These are phyloP conservation scores for Seriola dumerili DNA, from an alignment of 2,113 vertebrate genomes.

Conservation along the genomic window DNA sequence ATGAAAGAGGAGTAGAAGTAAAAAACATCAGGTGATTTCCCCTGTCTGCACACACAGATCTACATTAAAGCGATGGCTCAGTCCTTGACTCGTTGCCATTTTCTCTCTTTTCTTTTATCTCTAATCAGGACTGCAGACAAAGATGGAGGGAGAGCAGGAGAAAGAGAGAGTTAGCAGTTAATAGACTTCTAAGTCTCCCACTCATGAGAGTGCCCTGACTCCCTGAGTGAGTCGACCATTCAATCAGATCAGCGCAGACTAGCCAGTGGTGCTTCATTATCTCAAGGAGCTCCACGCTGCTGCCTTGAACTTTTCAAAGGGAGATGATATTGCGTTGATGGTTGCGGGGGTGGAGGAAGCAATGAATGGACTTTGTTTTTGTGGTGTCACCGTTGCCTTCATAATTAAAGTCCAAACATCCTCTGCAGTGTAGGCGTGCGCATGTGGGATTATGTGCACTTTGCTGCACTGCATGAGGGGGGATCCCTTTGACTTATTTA, in stretches of 20 bases:
- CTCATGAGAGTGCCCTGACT: slow-evolving; percentile 53
- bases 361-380: slow-evolving; percentile 48
- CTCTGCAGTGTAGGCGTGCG: slow-evolving; percentile 61
- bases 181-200: slow-evolving; percentile 63
- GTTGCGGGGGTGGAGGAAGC: slow-evolving; percentile 57
- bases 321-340: slow-evolving; percentile 54
- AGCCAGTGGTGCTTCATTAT: slow-evolving; percentile 64
- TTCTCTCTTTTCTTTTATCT: slow-evolving; percentile 51
- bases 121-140: slow-evolving; percentile 41
- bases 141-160: background rate
- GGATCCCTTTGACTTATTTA: slow-evolving; percentile 20
- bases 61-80: slow-evolving; percentile 25
- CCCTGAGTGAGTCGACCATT: slow-evolving; percentile 19
- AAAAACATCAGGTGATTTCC: slow-evolving; percentile 37
- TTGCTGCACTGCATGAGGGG: background rate
- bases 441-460: background rate
- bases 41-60: slow-evolving; percentile 14
- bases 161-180: slow-evolving; percentile 44
- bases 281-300: slow-evolving; percentile 39
- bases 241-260: slow-evolving; percentile 63
- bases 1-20: slow-evolving; percentile 3
- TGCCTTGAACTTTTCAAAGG: slow-evolving; percentile 72
- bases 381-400: slow-evolving; percentile 27
- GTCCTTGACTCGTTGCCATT: slow-evolving; percentile 48
- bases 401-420: slow-evolving; percentile 72